These are phyloP conservation scores for Elegia similella DNA, from an alignment of 2,888 invertebrate species.

Conservation along the genomic window DNA sequence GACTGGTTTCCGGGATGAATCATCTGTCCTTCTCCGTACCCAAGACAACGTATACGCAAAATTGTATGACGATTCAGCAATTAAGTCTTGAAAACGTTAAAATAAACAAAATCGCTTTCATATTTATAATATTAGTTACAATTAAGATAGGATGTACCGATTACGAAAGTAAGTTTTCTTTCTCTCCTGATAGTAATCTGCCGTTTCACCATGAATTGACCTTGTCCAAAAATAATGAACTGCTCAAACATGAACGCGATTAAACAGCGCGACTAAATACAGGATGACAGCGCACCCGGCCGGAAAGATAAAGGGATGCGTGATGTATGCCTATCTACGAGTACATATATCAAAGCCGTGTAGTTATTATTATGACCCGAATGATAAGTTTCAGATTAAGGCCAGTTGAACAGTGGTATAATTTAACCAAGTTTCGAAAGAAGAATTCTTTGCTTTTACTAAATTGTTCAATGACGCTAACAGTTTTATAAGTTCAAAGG, in stretches of 20 bases:
- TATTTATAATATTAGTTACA: too few species aligned
- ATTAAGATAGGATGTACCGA: not conserved
- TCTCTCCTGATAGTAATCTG: not conserved
- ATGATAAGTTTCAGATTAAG: not conserved
- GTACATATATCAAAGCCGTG: not conserved
- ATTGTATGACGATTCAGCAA: too few species aligned
- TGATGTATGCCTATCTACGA: not conserved
- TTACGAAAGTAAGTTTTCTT: not conserved
- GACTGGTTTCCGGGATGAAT: too few species aligned
- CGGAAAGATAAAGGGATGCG: slow-evolving; percentile 45
- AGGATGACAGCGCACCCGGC: slow-evolving; percentile 40
- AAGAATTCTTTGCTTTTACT: too few species aligned
- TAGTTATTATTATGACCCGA: not conserved
- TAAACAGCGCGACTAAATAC: slow-evolving; percentile 37
- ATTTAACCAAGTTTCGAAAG: too few species aligned
- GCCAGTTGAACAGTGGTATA: too few species aligned
- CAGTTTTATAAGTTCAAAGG: too few species aligned
- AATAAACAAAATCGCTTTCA: too few species aligned
- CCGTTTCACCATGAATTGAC: slow-evolving; percentile 22
- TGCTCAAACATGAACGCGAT: slow-evolving; percentile 45
- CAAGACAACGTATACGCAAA: too few species aligned
- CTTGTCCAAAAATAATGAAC: slow-evolving; percentile 52
- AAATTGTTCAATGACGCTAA: too few species aligned
- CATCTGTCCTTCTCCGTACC: too few species aligned
- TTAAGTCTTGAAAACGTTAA: too few species aligned